Conservation (phyloP, 2,888 invertebrate species). For the Chaetoderma sp. region DNA sequence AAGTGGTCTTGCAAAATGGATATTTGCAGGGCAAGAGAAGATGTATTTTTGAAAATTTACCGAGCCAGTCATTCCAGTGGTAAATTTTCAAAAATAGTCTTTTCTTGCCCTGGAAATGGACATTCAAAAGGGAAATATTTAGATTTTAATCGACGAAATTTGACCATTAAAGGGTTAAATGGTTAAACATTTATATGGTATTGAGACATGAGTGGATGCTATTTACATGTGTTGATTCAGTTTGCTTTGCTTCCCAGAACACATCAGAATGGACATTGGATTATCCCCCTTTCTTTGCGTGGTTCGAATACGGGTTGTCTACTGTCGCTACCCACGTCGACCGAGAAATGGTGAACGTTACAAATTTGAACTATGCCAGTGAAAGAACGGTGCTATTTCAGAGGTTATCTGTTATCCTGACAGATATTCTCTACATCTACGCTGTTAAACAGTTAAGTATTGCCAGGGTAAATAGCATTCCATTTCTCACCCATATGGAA, state of each 20-base stretch:
- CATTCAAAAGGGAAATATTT: no score
- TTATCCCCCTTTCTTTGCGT: constrained; percentile 98
- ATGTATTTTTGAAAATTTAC: no score
- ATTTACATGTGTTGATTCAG: constrained; percentile 23
- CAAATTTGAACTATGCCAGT: constrained; percentile 86
- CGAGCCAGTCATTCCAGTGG: no score
- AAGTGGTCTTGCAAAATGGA: no score
- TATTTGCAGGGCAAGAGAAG: no score
- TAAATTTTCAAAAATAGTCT: no score
- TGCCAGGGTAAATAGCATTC: no score
- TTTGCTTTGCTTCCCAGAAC: constrained; percentile 42
- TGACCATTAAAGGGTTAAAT: no score
- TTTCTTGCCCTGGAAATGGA: no score
- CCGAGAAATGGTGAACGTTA: constrained; percentile 83
- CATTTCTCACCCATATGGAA: no score
- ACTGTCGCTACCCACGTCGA: constrained; percentile 82
- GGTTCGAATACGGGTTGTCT: constrained; percentile 90
- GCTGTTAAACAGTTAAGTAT: constrained; percentile 83
- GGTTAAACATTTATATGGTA: background rate
- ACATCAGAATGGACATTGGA: constrained; percentile 98
- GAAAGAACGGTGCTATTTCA: constrained; percentile 86
- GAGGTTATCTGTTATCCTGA: constrained; percentile 86
- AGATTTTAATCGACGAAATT: no score
- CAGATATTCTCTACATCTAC: constrained; percentile 84
- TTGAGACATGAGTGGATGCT: background rate